phyloP scores from a whole-genome alignment of 2,113 vertebrate species.

The Phrynosoma platyrhinos region DNA sequence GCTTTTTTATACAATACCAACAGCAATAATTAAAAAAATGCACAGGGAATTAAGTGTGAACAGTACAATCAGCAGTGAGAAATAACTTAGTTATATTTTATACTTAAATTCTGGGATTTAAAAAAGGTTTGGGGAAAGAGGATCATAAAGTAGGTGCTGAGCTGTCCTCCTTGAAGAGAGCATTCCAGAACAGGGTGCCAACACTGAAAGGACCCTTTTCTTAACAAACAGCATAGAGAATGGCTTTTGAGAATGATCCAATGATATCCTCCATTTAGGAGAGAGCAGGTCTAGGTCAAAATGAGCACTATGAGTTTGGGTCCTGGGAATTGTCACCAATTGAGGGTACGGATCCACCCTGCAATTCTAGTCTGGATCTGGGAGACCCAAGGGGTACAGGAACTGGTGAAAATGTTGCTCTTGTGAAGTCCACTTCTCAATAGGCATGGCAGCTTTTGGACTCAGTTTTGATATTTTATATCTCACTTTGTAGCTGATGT shows the following conservation, averaged over 20 bases:
- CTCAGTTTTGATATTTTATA: not conserved
- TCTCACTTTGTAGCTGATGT: not conserved
- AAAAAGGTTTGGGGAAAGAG: not conserved
- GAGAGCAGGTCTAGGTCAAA: not conserved
- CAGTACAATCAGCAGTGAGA: not conserved
- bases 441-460: no score
- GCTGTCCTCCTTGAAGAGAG: not conserved
- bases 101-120: not conserved
- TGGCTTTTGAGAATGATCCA: no score
- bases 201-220: not conserved
- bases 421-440: not conserved
- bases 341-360: no score
- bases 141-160: not conserved
- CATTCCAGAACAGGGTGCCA: not conserved
- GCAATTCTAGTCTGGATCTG: not conserved
- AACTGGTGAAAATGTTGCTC: not conserved
- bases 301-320: not conserved
- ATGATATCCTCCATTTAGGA: no score
- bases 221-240: no score
- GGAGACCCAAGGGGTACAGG: not conserved
- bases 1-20: not conserved
- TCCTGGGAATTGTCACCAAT: no score
- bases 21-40: not conserved
- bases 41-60: not conserved
- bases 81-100: not conserved